Evolutionary conservation across 2,113 vertebrate genomes (phyloP).

Genomic region (human (Homo sapiens)): GRCh38 chr22:43892001-43892500

Average conservation of each 20-base stretch:
- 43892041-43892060: not conserved
- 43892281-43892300: not conserved
- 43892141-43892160: fast-evolving
- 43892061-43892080: fast-evolving
- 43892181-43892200: not conserved
- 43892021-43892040: not conserved
- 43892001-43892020: too few species aligned
- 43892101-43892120: not conserved
- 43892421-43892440: not conserved
- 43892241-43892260: fast-evolving
- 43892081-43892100: not conserved
- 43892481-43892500: not conserved
- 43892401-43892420: fast-evolving
- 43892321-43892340: not conserved
- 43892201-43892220: fast-evolving
- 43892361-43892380: not conserved
- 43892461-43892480: fast-evolving
- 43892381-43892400: not conserved
- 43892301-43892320: too few species aligned
- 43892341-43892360: not conserved
- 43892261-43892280: not conserved
- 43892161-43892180: fast-evolving
- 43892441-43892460: not conserved
- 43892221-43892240: too few species aligned
- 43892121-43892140: fast-evolving